Conservation (phyloP, 2,113 vertebrate species). For the Cercopithecus mona region DNA sequence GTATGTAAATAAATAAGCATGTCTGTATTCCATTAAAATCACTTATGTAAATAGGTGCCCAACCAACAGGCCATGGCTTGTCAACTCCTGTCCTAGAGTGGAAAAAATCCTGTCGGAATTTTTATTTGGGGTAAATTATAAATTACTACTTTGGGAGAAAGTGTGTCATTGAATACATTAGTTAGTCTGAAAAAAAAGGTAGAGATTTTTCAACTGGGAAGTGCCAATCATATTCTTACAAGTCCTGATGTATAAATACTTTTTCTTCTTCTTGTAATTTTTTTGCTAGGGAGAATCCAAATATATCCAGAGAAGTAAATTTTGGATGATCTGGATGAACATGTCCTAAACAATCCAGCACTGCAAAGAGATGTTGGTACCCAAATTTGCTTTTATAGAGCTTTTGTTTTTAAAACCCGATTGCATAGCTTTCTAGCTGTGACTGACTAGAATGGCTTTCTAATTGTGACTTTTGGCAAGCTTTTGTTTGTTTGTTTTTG, state of each 20-base stretch:
- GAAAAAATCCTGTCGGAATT: not conserved
- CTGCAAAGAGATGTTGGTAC: not conserved
- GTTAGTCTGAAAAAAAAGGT: not conserved
- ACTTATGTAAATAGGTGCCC: not conserved
- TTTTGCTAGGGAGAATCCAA: not conserved
- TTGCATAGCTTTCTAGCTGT: not conserved
- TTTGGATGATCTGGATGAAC: not conserved
- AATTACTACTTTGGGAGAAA: not conserved
- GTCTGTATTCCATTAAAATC: not conserved
- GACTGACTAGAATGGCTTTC: not conserved
- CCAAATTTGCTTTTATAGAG: not conserved
- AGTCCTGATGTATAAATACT: too few species aligned
- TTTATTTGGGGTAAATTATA: not conserved
- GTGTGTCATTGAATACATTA: not conserved
- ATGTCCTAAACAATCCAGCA: not conserved
- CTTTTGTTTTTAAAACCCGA: not conserved
- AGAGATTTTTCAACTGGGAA: not conserved
- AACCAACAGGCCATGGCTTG: not conserved
- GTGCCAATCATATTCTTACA: too few species aligned
- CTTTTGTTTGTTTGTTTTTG: too few species aligned
- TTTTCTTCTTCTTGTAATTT: too few species aligned
- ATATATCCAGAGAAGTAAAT: not conserved
- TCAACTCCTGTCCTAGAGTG: not conserved
- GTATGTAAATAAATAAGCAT: too few species aligned
- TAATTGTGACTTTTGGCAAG: too few species aligned